phyloP scores from a whole-genome alignment of 2,113 vertebrate species.

The Leucopternis melanops region DNA sequence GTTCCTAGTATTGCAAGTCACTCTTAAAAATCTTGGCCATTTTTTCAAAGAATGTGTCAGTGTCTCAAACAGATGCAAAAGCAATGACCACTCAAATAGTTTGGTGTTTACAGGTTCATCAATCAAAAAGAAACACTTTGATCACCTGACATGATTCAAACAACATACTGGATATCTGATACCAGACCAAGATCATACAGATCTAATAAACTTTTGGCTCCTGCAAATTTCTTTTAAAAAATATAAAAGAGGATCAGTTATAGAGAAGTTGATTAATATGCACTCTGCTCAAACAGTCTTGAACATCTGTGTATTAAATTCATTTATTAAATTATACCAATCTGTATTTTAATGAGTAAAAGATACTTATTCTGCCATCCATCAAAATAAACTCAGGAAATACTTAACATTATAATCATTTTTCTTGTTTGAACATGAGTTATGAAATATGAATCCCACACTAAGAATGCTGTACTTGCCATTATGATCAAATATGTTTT shows the following conservation, averaged over 20 bases:
- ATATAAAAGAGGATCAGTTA: constrained; percentile 78
- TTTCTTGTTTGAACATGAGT: constrained; percentile 82
- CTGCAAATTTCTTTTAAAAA: constrained; percentile 74
- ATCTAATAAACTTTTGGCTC: constrained; percentile 84
- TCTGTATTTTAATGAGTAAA: constrained; percentile 87
- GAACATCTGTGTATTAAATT: constrained; percentile 86
- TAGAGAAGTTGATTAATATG: constrained; percentile 84
- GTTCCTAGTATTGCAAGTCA: background rate
- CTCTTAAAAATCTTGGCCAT: constrained; percentile 38
- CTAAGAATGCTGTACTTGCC: constrained; percentile 80
- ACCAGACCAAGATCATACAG: constrained; percentile 71
- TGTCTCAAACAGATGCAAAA: constrained; percentile 47
- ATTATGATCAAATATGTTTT: constrained; percentile 89
- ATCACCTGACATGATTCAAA: constrained; percentile 67
- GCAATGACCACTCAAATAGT: constrained; percentile 37
- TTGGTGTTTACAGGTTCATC: constrained; percentile 71
- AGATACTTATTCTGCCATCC: constrained; percentile 85
- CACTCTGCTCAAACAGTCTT: constrained; percentile 74
- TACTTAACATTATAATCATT: constrained; percentile 87
- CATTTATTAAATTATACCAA: constrained; percentile 89
- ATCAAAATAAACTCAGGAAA: constrained; percentile 90
- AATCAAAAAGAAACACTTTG: constrained; percentile 69
- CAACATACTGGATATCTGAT: constrained; percentile 65
- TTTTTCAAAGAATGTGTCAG: constrained; percentile 52
- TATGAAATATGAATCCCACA: constrained; percentile 81